Base-by-base conservation (phyloP, 2,113 vertebrate genomes). In the Polypterus bichir region DNA sequence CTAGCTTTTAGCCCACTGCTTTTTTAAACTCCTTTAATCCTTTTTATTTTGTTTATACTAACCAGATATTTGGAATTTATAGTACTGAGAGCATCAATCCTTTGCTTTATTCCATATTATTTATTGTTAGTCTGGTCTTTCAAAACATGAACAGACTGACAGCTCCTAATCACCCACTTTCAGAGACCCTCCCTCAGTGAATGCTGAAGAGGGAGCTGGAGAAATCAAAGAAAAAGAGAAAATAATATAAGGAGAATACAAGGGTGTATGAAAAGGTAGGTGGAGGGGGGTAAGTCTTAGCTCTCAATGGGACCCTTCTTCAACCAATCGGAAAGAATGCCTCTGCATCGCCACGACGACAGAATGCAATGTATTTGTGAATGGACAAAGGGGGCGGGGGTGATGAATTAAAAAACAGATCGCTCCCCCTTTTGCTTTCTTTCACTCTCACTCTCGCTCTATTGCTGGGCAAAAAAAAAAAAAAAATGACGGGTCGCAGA, bases 261-360 rank as follows among this genome's bases (percentile, higher is more conserved):
- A 70, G 71, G 55, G 61, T 55, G 59, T 66, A 68, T 63, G 48
- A 45, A 61, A 69, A 76, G 72, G 65, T 65, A 70, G 62, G 73
- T 72, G 66, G 77, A 74, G 74, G 71, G 77, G 68, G 74, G 73
- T 80, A 74, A 82, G 77, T 77, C 74, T 77, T 69, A 68, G 76
- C 76, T 76, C 81, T 79, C 75, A 81, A 82, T 81, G 79, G 81
- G 84, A 86, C 79, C 75, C 73, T 81, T 79, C 79, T 77, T 83
- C 82, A 77, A 78, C 76, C 78, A 74, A 74, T 70, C 73, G 67
- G 64, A 74, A 72, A 73, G 73, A 80, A 81, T 75, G 76, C 72
- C 75, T 82, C 81, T 80, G 85, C 82, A 86, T 84, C 68, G 73
- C 81, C 72, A 65, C 75, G 77, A 76, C 74, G 74, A 86, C 83